Base-by-base conservation (phyloP, 2,888 invertebrate species). In the Thalpophila matura region DNA sequence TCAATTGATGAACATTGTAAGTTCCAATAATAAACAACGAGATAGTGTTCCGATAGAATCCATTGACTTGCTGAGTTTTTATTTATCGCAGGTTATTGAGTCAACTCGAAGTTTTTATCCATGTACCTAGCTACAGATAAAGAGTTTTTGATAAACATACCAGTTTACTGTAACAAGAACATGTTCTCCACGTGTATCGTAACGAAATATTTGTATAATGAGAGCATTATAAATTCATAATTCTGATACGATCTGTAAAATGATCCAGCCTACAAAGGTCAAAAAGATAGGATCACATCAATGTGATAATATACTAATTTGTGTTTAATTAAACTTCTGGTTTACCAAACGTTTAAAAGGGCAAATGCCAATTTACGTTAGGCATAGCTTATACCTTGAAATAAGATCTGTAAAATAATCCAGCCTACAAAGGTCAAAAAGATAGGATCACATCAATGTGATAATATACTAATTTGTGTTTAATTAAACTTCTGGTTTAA, bases 31-130 rank as follows among this genome's bases (percentile, higher is more conserved):
- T 76, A 86, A 85, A 86, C 80, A 86, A 74, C 61, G 64, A 80
- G 89, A 90, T 91, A 90, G 83, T 77, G 85, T 76, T 67, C 78
- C 67, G 80, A 74, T 84, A 79, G 84, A 83, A 86, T 87, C 85
- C 89, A 91, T 89, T 90, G 86, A 90, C 84, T 84, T 85, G 78
- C 74, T 68, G 68, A 80, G 77, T 75, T 81, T 74, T 76, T 85
- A 86, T 88, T 93, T 94, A 92, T 93, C 93, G 76, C 79, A 78
- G 92, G 93, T 94, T 93, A 92, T 91, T 91, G 89, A 90, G 94
- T 94, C 92, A 93, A 89, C 85, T 85, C 45, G 79, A 81, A 69
- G 82, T 82, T 86, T 65, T 86, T 88, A 88, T 90, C 84, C 86
- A 81, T 62, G 68, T n/a, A n/a, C n/a, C n/a, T n/a, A 75, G 54